Base-by-base conservation (phyloP, 2,113 vertebrate genomes). In the Apistogramma diplotaenia region DNA sequence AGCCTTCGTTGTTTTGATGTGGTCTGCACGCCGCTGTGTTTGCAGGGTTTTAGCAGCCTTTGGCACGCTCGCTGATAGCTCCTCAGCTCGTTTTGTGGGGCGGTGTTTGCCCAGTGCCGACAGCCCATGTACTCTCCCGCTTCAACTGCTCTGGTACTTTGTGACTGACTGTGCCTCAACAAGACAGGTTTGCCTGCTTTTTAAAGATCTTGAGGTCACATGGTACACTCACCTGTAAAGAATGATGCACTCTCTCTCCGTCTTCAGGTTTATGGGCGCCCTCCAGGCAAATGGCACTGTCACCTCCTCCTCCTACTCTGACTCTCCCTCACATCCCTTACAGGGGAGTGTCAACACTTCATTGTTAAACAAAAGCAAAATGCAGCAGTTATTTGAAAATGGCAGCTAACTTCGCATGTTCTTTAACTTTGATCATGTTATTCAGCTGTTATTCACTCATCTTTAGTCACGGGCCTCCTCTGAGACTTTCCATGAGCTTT, bases 231-330 rank as follows among this genome's bases (percentile, higher is more conserved):
- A 93, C 90, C 91, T 89, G 83, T 93, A 85, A 92, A 89, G 91
- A 93, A 91, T 89, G 89, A 81, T 91, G 81, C 85, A 86, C 91
- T 88, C 92, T 92, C 89, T 89, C 92, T 91, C 83, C 74, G 84
- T 84, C 86, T 87, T 71, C 76, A 76, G 67, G 87, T 94, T 94
- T 94, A 93, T 92, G 91, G 78, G 87, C 3, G 29, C 91, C 94
- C 91, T 92, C 74, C 27, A 87, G 94, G 88, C 88, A 93, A 92
- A 94, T 93, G 89, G 90, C 88, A 92, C 87, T 92, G 93, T 93
- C 91, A 92, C 91, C 75, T 91, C 93, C 92, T 92, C 91, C 92
- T 90, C 80, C 90, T 83, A 19, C 84, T 84, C 84, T 83, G 89
- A 93, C 92, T 93, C 91, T 89, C 86, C 87, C 91, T 90, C 77